Conservation (phyloP, 2,797 vertebrate genomes). For the Moxostoma hubbsi region DNA sequence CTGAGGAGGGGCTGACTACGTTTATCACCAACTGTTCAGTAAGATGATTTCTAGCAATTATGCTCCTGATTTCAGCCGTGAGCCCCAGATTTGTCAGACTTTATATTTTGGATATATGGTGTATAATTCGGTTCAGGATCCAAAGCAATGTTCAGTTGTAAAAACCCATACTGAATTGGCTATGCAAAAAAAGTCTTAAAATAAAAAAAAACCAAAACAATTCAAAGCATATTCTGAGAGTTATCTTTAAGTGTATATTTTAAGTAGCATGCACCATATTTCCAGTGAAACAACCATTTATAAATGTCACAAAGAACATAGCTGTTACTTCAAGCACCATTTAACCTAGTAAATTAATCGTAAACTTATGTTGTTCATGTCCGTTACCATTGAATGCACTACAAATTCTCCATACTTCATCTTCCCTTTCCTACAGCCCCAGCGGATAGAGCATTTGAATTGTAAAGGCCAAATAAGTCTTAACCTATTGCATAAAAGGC, state of each 20-base stretch:
- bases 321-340: background rate
- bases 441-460: constrained; percentile 69
- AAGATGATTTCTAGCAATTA: constrained; percentile 84
- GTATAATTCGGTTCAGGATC: background rate
- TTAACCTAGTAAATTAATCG: constrained; percentile 19
- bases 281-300: background rate
- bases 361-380: constrained; percentile 3
- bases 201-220: no score
- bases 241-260: background rate
- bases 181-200: no score
- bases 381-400: constrained; percentile 11
- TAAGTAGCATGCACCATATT: background rate
- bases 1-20: constrained; percentile 86
- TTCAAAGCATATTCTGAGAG: background rate
- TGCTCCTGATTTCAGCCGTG: constrained; percentile 54
- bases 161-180: no score
- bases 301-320: background rate
- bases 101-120: constrained; percentile 75
- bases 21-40: constrained; percentile 93
- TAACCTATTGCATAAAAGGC: constrained; percentile 45
- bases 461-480: constrained; percentile 61
- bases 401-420: constrained; percentile 12
- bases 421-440: constrained; percentile 1
- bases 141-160: constrained; percentile 26
- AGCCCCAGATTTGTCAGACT: constrained; percentile 67